Evolutionary conservation across 2,888 invertebrate genomes (phyloP), one percentile per base, ranked within the genome.

Genomic region (Argynnis bischoffii): DNA sequence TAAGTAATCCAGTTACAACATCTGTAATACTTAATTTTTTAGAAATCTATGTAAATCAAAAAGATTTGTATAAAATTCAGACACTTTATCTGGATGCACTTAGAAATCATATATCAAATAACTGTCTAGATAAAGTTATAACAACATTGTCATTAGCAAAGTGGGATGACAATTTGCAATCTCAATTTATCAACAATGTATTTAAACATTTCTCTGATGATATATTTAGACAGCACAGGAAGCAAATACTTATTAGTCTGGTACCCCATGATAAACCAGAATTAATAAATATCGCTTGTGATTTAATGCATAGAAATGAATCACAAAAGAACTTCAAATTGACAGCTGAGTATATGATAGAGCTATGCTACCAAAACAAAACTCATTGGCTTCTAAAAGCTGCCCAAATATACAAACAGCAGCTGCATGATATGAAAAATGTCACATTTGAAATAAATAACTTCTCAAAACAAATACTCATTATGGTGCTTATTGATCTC

Each of bases 371-470:
- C 74, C 87, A 88, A 72, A 89, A 91, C 65, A 90, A 90, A 67
- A 87, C 84, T 14, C 93, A 93, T 72, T 93, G 93, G 93, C 78
- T 93, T 16, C 75, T 92, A 41, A 92, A 93, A 82, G 92, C 92
- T 55, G 88, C 88, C 6, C 84, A 90, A 75, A 86, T 92, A 46
- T 89, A 90, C 72, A 89, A 90, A 76, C 81, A 88, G 59, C 90
- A 92, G 70, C 77, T 92, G 1, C 87, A 89, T 75, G 90, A 91
- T 67, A 87, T 90, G 83, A 92, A 90, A 74, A 92, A 84, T 81
- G 89, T 89, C 1, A 89, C 89, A 71, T 93, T 90, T 72, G 91
- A 91, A 79, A 92, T 92, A 4, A 92, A 93, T 75, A 90, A 90
- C 73, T 91, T 93, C 69, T 90, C 90, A 2, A 92, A 92, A 79